Base-by-base conservation (phyloP, 2,888 invertebrate genomes). In the Zelleria hepariella region DNA sequence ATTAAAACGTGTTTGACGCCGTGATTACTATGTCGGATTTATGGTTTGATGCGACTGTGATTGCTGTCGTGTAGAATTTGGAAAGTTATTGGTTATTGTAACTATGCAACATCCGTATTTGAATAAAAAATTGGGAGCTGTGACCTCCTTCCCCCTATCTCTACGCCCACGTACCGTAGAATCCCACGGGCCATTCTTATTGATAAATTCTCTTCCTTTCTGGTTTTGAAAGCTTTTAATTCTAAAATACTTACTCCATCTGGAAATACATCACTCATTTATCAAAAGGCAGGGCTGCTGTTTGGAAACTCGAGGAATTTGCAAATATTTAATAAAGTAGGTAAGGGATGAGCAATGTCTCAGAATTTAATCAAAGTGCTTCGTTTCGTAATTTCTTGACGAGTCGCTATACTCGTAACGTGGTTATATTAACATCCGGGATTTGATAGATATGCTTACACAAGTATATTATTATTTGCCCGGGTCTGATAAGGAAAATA, bases 1-100 rank as follows among this genome's bases (percentile, higher is more conserved):
- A 80, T 81, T 80, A 80, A 79, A 76, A 69, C 53, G 73, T 70
- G 70, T 73, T 67, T 68, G 5, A 66, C 70, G 64, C 67, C 73
- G 73, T 75, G 72, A 78, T 80, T 75, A 73, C 69, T 68, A 63
- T 71, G 70, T 71, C 69, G 64, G 66, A 69, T 68, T 68, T 65
- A 65, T 67, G 64, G 64, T 66, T 65, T 62, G 59, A 10, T 10
- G 15, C 1, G 5, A n/a, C n/a, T n/a, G n/a, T n/a, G n/a, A n/a
- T n/a, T n/a, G n/a, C n/a, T n/a, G n/a, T n/a, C n/a, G n/a, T n/a
- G n/a, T n/a, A n/a, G n/a, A n/a, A n/a, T n/a, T n/a, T n/a, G n/a
- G n/a, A n/a, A n/a, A n/a, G n/a, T n/a, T n/a, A n/a, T n/a, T n/a
- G n/a, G n/a, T n/a, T n/a, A n/a, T n/a, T n/a, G n/a, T n/a, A n/a